These are phyloP conservation scores for Hoplostethus atlanticus DNA, from an alignment of 2,797 vertebrate genomes.

Conservation along the genomic window DNA sequence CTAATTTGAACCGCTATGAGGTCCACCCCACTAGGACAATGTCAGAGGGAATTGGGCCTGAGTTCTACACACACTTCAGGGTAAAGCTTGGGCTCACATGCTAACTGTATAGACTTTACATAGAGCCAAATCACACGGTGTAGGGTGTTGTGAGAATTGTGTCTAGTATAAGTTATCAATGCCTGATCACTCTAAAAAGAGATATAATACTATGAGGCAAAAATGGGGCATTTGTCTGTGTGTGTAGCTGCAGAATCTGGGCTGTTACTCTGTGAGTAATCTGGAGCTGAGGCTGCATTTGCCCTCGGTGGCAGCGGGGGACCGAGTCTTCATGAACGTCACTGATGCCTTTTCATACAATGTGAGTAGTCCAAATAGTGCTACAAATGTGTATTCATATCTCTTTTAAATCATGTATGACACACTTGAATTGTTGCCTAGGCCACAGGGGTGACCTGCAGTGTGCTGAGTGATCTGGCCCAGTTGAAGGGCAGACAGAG, in stretches of 20 bases:
- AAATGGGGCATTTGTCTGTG: constrained; percentile 17
- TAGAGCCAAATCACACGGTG: background rate
- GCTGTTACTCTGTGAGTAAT: constrained; percentile 88
- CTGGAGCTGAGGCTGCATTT: constrained; percentile 86
- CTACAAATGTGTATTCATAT: background rate
- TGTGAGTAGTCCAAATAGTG: constrained; percentile 82
- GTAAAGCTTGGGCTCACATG: constrained; percentile 68
- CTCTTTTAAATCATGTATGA: constrained; percentile 32
- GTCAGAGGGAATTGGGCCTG: constrained; percentile 87
- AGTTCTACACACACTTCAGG: constrained; percentile 91
- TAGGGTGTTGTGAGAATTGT: background rate
- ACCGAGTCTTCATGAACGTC: constrained; percentile 87
- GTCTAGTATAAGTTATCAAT: background rate
- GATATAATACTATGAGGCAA: background rate
- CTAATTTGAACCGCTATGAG: constrained; percentile 92
- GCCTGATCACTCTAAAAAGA: background rate
- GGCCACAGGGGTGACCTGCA: constrained; percentile 87
- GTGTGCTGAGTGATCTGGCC: constrained; percentile 79
- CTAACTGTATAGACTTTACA: background rate
- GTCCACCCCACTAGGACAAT: constrained; percentile 87
- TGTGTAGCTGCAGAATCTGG: constrained; percentile 91
- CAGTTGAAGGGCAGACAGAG: constrained; percentile 75
- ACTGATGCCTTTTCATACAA: constrained; percentile 86
- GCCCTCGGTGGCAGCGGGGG: constrained; percentile 87
- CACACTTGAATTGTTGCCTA: constrained; percentile 41